A percentile compares a stretch with the other conserved stretches of the same genome.
phyloP scores from a whole-genome alignment of 2,113 vertebrate species.

The Entomyzon cyanotis region DNA sequence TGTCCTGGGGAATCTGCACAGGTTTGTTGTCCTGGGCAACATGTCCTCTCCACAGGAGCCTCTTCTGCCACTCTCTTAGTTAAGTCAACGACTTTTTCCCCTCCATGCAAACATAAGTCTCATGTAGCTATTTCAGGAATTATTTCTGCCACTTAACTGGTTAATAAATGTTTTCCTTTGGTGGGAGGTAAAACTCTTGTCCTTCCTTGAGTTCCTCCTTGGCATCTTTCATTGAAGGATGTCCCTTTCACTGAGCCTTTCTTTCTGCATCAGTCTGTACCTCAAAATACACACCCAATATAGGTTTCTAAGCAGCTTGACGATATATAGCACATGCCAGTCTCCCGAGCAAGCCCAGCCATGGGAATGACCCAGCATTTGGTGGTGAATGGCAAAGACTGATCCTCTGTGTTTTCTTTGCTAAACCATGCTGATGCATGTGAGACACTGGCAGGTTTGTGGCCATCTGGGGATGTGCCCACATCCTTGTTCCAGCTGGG shows the following conservation, averaged over 20 bases:
- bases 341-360: background rate
- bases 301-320: background rate
- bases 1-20: background rate
- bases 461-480: background rate
- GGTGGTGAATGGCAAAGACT: background rate
- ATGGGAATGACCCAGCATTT: background rate
- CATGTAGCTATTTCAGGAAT: background rate
- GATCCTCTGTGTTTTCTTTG: background rate
- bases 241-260: background rate
- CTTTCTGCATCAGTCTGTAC: background rate
- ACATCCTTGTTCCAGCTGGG: background rate
- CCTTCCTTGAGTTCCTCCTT: background rate
- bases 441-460: background rate
- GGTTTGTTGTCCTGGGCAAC: background rate
- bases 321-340: background rate
- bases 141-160: background rate
- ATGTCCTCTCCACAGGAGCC: background rate
- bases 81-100: background rate
- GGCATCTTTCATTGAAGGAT: background rate
- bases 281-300: background rate
- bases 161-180: background rate
- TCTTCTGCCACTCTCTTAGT: background rate
- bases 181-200: background rate
- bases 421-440: accelerated
- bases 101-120: accelerated